Evolutionary conservation across 2,113 vertebrate genomes (phyloP).

Genomic region (Trochalopteron elliotii): DNA sequence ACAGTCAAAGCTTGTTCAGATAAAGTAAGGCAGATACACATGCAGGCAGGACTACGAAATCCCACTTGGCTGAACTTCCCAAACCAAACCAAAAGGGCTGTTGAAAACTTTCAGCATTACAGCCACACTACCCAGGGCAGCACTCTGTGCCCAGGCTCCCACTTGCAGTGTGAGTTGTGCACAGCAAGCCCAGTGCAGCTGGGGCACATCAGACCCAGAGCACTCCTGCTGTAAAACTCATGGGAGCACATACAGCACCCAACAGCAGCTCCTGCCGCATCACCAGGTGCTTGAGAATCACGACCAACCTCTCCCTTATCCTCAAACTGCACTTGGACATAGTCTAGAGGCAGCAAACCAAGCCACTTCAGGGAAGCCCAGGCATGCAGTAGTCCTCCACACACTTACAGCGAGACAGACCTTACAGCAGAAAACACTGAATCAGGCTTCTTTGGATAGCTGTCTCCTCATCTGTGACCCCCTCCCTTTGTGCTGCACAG

Average conservation of each 20-base stretch:
- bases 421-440: not conserved
- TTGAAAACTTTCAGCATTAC: fast-evolving
- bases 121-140: not conserved
- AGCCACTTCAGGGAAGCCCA: not conserved
- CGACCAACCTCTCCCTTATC: fast-evolving
- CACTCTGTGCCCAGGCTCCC: not conserved
- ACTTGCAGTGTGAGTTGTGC: fast-evolving
- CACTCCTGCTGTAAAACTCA: not conserved
- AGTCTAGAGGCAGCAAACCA: not conserved
- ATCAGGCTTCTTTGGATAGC: not conserved
- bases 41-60: not conserved
- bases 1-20: not conserved
- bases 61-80: not conserved
- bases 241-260: no score
- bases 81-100: not conserved
- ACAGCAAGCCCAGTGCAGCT: fast-evolving
- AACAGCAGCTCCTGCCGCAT: not conserved
- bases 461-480: not conserved
- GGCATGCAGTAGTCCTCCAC: not conserved
- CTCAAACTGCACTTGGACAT: not conserved
- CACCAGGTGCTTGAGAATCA: fast-evolving
- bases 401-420: fast-evolving
- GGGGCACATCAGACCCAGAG: fast-evolving
- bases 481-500: not conserved
- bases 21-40: not conserved